A percentile compares a stretch with the other conserved stretches of the same genome.
Conservation (phyloP, 2,113 vertebrate species). For the Ceyx margarethae region DNA sequence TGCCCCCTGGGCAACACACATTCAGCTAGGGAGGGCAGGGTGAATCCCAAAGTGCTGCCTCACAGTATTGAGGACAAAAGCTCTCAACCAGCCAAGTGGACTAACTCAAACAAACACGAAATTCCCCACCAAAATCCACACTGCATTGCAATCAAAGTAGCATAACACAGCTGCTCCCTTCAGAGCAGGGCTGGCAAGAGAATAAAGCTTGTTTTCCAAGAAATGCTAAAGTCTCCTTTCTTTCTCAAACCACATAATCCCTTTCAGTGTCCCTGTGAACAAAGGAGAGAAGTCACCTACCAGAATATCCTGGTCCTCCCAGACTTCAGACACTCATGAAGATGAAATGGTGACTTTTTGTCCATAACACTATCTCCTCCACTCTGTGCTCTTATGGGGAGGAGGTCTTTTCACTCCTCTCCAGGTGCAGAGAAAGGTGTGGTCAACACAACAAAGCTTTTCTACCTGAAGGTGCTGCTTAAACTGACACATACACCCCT, state of each 20-base stretch:
- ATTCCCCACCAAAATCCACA: neutral
- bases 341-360: fast-evolving
- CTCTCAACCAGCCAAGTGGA: neutral
- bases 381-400: fast-evolving
- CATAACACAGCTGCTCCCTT: neutral
- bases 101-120: neutral
- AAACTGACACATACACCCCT: neutral
- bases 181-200: neutral
- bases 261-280: fast-evolving
- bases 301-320: neutral
- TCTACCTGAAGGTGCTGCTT: neutral
- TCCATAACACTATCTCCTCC: fast-evolving
- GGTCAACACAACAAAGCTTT: neutral
- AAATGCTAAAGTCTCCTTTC: neutral
- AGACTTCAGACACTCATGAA: fast-evolving
- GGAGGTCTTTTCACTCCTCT: neutral
- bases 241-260: neutral
- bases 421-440: fast-evolving
- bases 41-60: neutral
- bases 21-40: neutral
- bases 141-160: neutral
- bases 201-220: neutral
- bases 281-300: neutral
- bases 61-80: fast-evolving
- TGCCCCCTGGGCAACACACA: neutral